Percentiles rank a stretch among this genome's conserved stretches.
Conservation (phyloP, 2,888 invertebrate genomes). For the Hyppa rectilinea region DNA sequence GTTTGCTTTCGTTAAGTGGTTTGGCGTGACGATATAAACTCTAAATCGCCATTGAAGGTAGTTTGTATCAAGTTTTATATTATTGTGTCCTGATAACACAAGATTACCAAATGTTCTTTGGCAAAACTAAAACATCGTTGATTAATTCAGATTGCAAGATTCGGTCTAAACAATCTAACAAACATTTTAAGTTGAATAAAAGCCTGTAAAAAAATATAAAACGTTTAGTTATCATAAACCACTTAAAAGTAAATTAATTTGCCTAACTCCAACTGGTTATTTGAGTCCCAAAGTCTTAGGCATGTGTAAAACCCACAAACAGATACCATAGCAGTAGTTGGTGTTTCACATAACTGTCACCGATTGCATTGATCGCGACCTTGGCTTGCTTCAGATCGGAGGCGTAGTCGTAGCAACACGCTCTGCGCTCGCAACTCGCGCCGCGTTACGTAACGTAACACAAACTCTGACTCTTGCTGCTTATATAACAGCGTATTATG, state of each 20-base stretch:
- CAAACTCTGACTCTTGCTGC: conserved; percentile 79
- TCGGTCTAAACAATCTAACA: no score
- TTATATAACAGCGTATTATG: conserved; percentile 81
- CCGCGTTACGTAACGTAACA: conserved; percentile 78
- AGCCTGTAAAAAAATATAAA: not conserved
- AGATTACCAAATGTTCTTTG: not conserved
- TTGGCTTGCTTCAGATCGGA: conserved; percentile 65
- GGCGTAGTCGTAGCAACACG: conserved; percentile 57
- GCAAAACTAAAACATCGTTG: not conserved
- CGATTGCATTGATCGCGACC: conserved; percentile 66
- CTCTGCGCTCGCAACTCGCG: conserved; percentile 74
- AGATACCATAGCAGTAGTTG: conserved; percentile 43
- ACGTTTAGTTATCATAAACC: conserved; percentile 4
- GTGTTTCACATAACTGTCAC: conserved; percentile 60
- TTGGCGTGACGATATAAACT: conserved; percentile 4
- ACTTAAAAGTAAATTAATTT: not conserved
- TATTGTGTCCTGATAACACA: conserved; percentile 1
- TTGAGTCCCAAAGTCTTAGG: conserved; percentile 9
- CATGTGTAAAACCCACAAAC: conserved; percentile 12
- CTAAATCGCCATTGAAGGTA: conserved; percentile 5
- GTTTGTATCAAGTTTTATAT: conserved; percentile 1
- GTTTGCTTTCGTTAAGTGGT: not conserved
- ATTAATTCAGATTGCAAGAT: no score
- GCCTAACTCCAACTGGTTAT: not conserved
- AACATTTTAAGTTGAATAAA: no score